Evolutionary conservation across 2,113 vertebrate genomes (phyloP), one percentile per base, ranked within the genome.

Genomic region (Sciurus niger): DNA sequence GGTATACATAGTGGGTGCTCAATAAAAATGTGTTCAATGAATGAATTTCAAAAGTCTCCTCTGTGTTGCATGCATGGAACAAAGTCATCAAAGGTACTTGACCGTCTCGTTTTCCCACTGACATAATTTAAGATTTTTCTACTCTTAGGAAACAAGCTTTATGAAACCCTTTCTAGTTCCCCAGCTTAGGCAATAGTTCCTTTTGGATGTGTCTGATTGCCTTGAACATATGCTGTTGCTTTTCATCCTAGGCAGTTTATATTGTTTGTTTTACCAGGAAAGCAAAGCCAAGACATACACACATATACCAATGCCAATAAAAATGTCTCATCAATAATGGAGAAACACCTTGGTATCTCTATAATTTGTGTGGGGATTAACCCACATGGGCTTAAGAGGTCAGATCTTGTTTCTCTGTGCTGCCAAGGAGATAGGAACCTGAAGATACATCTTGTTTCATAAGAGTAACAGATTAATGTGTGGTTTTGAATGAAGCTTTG

Each of bases 11-110:
- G 32, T 65, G 79, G 92, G 80, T 90, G 60, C 84, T 97, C 88
- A 94, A 93, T 98, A 98, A 97, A 97, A 92, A 37, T 30, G 18
- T 84, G 86, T 91, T 97, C 30, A 63, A 0, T 93, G 68, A 70
- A 65, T 82, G 16, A 68, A 60, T 92, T 89, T 93, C 37, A 84
- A 11, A 93, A 88, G 58, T n/a, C 58, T 96, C 40, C 20, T 93
- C 68, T 95, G 46, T 91, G 65, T 91, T 91, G 25, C 5, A 0
- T 74, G 55, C 18, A 0, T 94, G 76, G 79, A 77, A 48, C 51
- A 58, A 70, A 90, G 51, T 82, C 37, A 67, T 67, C 30, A 30
- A 53, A 67, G 63, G 60, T 60, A 53, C 63, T 28, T 37, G 28
- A 73, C 67, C 80, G 2, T 40, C 67, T 80, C 32, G 1, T 65